Evolutionary conservation across 2,888 invertebrate species (phyloP).

Genomic region (Gandaritis pyraliata): DNA sequence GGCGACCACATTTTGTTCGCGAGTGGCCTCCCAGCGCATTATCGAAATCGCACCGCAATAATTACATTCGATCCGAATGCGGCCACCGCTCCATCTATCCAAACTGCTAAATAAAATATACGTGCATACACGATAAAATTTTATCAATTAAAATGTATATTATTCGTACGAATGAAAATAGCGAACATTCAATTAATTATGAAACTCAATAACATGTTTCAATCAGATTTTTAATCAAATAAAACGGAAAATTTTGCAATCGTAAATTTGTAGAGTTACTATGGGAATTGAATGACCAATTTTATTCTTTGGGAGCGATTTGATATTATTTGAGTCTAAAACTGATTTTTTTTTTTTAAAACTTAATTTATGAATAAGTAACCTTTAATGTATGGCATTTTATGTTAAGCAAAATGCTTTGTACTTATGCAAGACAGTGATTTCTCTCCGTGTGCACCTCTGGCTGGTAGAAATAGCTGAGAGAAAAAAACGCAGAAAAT

Average conservation of each 20-base stretch:
- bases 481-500: too few relatives aligned
- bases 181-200: constrained; percentile 60
- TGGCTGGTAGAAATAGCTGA: too few relatives aligned
- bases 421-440: too few relatives aligned
- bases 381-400: too few relatives aligned
- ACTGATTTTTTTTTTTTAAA: constrained; percentile 11
- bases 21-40: constrained; percentile 75
- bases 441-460: too few relatives aligned
- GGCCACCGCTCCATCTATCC: constrained; percentile 71
- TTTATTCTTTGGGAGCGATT: too few relatives aligned
- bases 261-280: constrained; percentile 13
- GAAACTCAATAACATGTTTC: constrained; percentile 53
- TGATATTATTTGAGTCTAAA: background rate
- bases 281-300: constrained; percentile 5
- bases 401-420: too few relatives aligned
- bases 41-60: constrained; percentile 82
- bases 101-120: constrained; percentile 71
- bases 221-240: constrained; percentile 46
- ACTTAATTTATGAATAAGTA: too few relatives aligned
- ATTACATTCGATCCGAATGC: constrained; percentile 80
- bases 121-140: constrained; percentile 61
- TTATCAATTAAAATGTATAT: constrained; percentile 67
- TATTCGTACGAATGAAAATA: constrained; percentile 57
- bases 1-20: constrained; percentile 73
- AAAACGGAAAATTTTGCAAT: constrained; percentile 31